Evolutionary conservation across 2,888 invertebrate genomes (phyloP).

Genomic region (Xestia ashworthii): DNA sequence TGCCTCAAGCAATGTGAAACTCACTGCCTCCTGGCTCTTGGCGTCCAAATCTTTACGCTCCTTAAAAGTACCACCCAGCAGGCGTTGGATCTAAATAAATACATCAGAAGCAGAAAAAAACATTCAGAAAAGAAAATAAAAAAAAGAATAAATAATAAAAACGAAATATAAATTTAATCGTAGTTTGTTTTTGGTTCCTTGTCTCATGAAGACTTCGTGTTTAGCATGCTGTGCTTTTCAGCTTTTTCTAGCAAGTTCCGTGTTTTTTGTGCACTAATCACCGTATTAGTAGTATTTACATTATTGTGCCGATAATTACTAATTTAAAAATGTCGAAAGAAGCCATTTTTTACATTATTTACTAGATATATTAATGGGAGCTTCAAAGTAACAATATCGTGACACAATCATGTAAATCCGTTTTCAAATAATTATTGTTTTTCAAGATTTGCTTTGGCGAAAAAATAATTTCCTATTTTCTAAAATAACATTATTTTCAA

Average conservation of each 20-base stretch:
- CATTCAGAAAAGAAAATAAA: constrained; percentile 75
- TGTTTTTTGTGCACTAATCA: constrained; percentile 10
- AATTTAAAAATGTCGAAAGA: neutral
- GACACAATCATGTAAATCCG: constrained; percentile 8
- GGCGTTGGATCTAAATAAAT: constrained; percentile 92
- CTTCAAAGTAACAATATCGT: neutral
- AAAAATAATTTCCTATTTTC: neutral
- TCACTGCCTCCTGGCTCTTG: constrained; percentile 93
- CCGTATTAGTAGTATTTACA: neutral
- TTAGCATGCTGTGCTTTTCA: constrained; percentile 40
- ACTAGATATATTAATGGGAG: no score
- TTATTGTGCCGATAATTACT: neutral
- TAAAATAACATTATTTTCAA: neutral
- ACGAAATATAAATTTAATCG: constrained; percentile 57
- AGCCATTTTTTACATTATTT: neutral
- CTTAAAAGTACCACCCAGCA: constrained; percentile 93
- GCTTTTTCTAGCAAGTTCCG: constrained; percentile 4
- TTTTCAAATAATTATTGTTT: neutral
- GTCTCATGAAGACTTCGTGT: constrained; percentile 58
- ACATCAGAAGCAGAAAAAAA: constrained; percentile 74
- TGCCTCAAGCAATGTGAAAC: constrained; percentile 81
- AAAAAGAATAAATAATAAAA: constrained; percentile 42
- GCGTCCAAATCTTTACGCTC: constrained; percentile 92
- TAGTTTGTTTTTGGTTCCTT: constrained; percentile 63
- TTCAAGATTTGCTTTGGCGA: constrained; percentile 30